Evolutionary conservation across 2,888 invertebrate species (phyloP).

Genomic region (Osmoderma eremita): DNA sequence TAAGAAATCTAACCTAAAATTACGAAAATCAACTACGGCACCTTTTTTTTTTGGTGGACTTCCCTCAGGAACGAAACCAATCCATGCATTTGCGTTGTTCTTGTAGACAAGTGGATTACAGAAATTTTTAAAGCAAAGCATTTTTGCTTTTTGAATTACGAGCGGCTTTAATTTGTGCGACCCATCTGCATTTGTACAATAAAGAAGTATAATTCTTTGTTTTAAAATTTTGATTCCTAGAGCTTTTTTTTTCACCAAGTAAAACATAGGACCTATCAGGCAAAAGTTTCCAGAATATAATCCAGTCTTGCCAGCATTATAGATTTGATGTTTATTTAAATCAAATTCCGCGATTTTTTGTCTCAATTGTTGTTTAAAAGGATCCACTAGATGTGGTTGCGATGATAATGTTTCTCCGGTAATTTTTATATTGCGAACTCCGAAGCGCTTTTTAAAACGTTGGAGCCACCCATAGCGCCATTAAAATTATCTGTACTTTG

Average conservation of each 20-base stretch:
- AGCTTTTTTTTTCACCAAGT: neutral
- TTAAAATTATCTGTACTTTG: neutral
- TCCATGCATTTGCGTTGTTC: neutral
- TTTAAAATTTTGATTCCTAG: constrained; percentile 10
- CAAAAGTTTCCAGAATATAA: too few species aligned
- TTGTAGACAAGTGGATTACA: neutral
- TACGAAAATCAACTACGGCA: constrained; percentile 1
- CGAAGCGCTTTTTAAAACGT: too few species aligned
- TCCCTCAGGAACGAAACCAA: neutral
- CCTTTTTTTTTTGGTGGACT: neutral
- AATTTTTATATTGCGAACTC: neutral
- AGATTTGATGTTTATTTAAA: too few species aligned
- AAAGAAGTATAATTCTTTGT: neutral
- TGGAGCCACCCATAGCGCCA: constrained; percentile 1
- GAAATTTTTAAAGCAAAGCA: neutral
- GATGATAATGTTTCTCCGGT: constrained; percentile 6
- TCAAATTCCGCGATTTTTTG: constrained; percentile 8
- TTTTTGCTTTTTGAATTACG: neutral
- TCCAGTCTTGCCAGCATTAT: too few species aligned
- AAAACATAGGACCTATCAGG: neutral
- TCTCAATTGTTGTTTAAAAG: neutral
- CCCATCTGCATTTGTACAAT: neutral
- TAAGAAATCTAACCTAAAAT: neutral
- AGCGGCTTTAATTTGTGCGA: constrained; percentile 6
- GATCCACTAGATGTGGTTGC: neutral